These are phyloP conservation scores for Chloroclystis v-ata DNA, from an alignment of 2,888 invertebrate species.

Conservation along the genomic window DNA sequence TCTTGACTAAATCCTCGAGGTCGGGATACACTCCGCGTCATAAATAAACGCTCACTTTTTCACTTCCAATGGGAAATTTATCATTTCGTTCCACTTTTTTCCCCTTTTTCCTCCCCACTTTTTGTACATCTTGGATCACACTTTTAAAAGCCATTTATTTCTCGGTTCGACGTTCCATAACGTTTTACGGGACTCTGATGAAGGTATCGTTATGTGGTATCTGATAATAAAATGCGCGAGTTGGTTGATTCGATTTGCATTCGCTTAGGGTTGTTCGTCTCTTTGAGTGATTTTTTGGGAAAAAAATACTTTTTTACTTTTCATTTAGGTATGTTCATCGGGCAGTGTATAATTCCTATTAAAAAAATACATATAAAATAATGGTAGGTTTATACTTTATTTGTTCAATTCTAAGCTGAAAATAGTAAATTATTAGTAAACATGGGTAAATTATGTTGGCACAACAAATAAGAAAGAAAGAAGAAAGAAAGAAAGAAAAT, in stretches of 20 bases:
- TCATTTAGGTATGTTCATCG: conserved; percentile 13
- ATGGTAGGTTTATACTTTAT: not conserved
- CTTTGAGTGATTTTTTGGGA: too few species aligned
- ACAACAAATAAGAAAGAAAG: conserved; percentile 1
- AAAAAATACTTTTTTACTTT: conserved; percentile 28
- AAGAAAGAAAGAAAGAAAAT: too few species aligned
- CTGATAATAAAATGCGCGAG: conserved; percentile 69
- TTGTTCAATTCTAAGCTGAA: not conserved
- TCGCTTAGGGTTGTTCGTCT: conserved; percentile 46
- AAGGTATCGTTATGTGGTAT: conserved; percentile 68
- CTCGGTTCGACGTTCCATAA: conserved; percentile 61
- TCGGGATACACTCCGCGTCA: conserved; percentile 61
- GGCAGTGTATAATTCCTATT: too few species aligned
- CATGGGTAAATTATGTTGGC: conserved; percentile 21
- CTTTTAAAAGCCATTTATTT: conserved; percentile 75
- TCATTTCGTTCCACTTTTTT: conserved; percentile 69
- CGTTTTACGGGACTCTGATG: conserved; percentile 60
- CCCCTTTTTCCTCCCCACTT: conserved; percentile 52
- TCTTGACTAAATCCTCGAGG: conserved; percentile 45
- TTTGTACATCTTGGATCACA: conserved; percentile 75
- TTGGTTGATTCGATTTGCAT: conserved; percentile 61
- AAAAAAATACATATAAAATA: too few species aligned
- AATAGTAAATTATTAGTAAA: not conserved
- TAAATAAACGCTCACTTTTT: conserved; percentile 74
- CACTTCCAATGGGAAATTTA: conserved; percentile 67